These are phyloP conservation scores for Centropus bengalensis DNA, from an alignment of 2,113 vertebrate species.

Conservation along the genomic window DNA sequence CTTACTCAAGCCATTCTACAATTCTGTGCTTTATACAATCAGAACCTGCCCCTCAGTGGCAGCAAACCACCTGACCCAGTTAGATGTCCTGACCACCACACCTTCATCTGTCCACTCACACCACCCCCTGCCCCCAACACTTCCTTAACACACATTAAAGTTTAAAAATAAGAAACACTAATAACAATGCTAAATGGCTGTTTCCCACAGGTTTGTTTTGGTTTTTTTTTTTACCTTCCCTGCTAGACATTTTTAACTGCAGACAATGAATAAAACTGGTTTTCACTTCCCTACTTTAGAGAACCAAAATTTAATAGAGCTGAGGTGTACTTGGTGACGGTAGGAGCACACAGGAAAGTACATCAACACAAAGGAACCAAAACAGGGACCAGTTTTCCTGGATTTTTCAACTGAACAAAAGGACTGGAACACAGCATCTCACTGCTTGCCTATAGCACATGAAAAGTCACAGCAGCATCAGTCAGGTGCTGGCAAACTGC, in stretches of 20 bases:
- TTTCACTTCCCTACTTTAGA: background rate
- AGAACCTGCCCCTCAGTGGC: background rate
- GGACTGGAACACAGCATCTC: background rate
- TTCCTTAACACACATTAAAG: too few species aligned
- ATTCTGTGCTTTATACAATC: too few species aligned
- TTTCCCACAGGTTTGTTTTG: background rate
- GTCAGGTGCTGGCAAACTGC: background rate
- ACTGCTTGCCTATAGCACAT: rapidly evolving
- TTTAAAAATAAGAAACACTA: background rate
- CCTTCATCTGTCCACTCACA: background rate
- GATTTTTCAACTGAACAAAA: background rate
- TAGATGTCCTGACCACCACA: background rate
- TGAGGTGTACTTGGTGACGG: background rate
- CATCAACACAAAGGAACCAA: background rate
- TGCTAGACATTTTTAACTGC: background rate
- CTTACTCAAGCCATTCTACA: too few species aligned
- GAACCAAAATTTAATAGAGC: background rate
- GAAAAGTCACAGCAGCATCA: background rate
- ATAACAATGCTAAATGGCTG: background rate
- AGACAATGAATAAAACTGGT: background rate
- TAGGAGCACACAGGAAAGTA: background rate
- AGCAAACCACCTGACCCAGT: background rate
- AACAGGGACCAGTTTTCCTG: background rate
- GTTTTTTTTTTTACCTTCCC: too few species aligned
- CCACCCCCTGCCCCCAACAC: background rate